Base-by-base conservation (phyloP, 2,797 vertebrate genomes). In the Simalia tracyae region DNA sequence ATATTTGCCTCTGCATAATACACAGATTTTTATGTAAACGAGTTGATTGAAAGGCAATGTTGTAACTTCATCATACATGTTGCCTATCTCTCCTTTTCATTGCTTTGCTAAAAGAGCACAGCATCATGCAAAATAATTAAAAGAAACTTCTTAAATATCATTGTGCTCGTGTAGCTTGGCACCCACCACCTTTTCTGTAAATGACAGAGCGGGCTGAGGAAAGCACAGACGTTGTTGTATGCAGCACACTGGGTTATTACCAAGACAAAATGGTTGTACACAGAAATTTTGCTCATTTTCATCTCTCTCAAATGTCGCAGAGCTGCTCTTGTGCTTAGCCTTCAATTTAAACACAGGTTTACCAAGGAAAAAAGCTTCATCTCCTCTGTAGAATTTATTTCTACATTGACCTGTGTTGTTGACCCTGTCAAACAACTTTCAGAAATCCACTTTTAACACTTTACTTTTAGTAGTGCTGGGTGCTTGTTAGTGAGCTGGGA, bases 331-430 rank as follows among this genome's bases (percentile, higher is more conserved):
- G 63, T 84, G 89, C 42, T 72, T 66, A 56, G 61, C 89, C 68
- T 76, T 92, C 92, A 93, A 94, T 95, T 94, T 94, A 90, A 91
- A 86, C 64, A 90, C 36, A 91, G 17, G 15, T 92, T 92, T 93
- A n/a, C 86, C 36, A 60, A 90, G 81, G 36, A 6, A 19, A 61
- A 91, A 64, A 31, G 19, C 28, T 86, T 1, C 76, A 68, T 76
- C 19, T 90, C 63, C 42, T 88, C 81, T 64, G 24, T 60, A 91
- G 86, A 63, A 84, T 93, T 92, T 93, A 31, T 93, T 28, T 87
- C 86, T 84, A 22, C 63, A 86, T 0, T 4, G 84, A 72, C 59
- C 19, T 17, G 15, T 64, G 4, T 36, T 72, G 4, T 64, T 91
- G 89, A 89, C 85, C 63, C 59, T 94, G 91, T 12, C 84, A 88